Base-by-base conservation (phyloP, 2,797 vertebrate species). In the Naso thynnoides region DNA sequence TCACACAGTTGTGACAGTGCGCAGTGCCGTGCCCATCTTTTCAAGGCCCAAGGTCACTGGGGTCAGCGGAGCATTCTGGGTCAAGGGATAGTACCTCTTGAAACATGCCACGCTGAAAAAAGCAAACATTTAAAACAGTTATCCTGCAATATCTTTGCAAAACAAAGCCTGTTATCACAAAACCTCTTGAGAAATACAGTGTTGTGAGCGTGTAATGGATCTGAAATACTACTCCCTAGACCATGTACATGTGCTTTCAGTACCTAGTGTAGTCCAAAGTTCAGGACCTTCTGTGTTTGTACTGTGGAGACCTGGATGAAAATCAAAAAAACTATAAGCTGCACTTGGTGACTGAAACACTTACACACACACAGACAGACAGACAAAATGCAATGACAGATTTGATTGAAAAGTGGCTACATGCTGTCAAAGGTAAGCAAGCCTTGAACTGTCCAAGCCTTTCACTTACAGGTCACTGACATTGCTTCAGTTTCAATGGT, bases 371-470 rank as follows among this genome's bases (percentile, higher is more conserved):
- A 36, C 33, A 36, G 8, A 59, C 79, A 85, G 78, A 84, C 72
- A 82, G 78, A 87, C 78, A 83, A 71, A 89, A 89, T 18, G 38
- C 82, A 73, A 47, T 79, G 85, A 90, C 89, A 88, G 84, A 87
- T 83, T 82, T 88, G 83, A 89, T 80, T 86, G 86, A 89, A 87
- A 89, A 85, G 86, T 59, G 57, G 78, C 85, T 63, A 70, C 82
- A 58, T 73, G 74, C 71, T 67, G 81, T 87, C 57, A 63, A 87
- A 94, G 94, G 92, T 95, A 94, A 95, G 94, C 85, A 69, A 91
- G 83, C 73, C 79, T 52, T 36, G 26, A 86, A 63, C 82, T 84
- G 74, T 80, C 77, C 61, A 41, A 83, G 80, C 73, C 61, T 76
- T 60, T 86, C 70, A 79, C 61, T 66, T 44, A 71, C 57, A 89